Conservation (phyloP, 1,140 invertebrate genomes). For the Drosophila setifemur region DNA sequence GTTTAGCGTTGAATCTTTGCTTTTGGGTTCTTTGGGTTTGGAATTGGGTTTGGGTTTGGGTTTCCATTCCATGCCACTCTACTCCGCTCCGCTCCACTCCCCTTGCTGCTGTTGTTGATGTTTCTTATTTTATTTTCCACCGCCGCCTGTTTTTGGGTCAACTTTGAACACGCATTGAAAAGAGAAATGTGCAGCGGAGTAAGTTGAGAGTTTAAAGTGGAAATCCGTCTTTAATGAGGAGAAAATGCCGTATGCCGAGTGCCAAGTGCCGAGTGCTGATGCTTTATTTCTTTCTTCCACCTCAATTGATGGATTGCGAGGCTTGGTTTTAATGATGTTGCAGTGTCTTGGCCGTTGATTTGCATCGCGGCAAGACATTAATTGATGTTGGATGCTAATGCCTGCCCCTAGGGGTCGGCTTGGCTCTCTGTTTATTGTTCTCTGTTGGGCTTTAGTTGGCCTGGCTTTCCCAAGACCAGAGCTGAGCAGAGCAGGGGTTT, state of each 20-base stretch:
- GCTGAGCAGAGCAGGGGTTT: conserved; percentile 1
- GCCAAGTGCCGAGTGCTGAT: too few species aligned
- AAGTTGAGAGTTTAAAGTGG: conserved; percentile 55
- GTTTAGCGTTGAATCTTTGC: conserved; percentile 27
- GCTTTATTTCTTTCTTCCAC: conserved; percentile 3
- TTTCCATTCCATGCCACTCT: too few species aligned
- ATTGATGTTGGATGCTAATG: conserved; percentile 56
- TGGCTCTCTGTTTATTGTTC: conserved; percentile 24
- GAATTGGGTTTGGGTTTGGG: neutral
- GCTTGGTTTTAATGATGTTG: conserved; percentile 39
- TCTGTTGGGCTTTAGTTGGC: conserved; percentile 26
- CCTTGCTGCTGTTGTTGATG: too few species aligned
- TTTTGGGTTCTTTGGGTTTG: neutral
- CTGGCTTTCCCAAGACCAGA: neutral
- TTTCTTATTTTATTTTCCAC: neutral
- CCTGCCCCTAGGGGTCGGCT: conserved; percentile 26
- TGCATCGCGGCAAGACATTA: conserved; percentile 50
- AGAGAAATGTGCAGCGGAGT: conserved; percentile 36
- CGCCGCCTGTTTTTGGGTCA: conserved; percentile 29
- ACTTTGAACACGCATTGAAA: conserved; percentile 33
- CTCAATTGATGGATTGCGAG: conserved; percentile 32
- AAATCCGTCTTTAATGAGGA: conserved; percentile 55
- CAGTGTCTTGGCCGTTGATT: conserved; percentile 16
- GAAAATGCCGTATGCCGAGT: conserved; percentile 34
- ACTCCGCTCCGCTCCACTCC: too few species aligned